Conservation (phyloP, 2,888 invertebrate species). For the Anoplius nigerrimus region DNA sequence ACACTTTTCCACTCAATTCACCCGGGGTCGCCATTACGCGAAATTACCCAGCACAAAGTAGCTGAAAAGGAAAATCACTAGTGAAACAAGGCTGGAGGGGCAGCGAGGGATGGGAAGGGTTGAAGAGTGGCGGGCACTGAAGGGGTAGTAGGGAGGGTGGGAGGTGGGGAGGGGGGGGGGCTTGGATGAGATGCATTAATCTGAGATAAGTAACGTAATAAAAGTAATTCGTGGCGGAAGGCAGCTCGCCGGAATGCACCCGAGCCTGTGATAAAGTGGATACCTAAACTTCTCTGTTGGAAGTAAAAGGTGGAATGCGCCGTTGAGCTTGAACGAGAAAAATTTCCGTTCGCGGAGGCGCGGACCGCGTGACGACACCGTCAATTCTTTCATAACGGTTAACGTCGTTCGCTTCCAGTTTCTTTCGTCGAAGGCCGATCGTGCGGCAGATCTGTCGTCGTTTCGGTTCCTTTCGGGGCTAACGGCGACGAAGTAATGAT, state of each 20-base stretch:
- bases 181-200: conserved; percentile 40
- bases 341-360: conserved; percentile 32
- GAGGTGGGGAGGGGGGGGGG: no score
- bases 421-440: no score
- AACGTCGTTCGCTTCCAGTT: no score
- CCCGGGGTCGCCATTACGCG: conserved; percentile 35
- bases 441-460: no score
- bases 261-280: conserved; percentile 31
- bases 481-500: no score
- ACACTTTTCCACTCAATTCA: conserved; percentile 36
- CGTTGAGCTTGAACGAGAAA: conserved; percentile 32
- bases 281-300: conserved; percentile 33
- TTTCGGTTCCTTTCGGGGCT: no score
- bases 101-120: no score
- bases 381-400: no score
- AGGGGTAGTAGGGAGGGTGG: no score
- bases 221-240: conserved; percentile 17
- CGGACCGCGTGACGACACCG: conserved; percentile 7
- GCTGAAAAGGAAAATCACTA: conserved; percentile 34
- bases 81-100: conserved; percentile 20
- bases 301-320: conserved; percentile 33
- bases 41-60: conserved; percentile 47
- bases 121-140: no score
- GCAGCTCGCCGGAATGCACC: conserved; percentile 1
- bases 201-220: conserved; percentile 37